Percentiles rank a stretch among this genome's conserved stretches.
phyloP scores from a whole-genome alignment of 1,140 invertebrate genomes.

The Cyclina sinensis region DNA sequence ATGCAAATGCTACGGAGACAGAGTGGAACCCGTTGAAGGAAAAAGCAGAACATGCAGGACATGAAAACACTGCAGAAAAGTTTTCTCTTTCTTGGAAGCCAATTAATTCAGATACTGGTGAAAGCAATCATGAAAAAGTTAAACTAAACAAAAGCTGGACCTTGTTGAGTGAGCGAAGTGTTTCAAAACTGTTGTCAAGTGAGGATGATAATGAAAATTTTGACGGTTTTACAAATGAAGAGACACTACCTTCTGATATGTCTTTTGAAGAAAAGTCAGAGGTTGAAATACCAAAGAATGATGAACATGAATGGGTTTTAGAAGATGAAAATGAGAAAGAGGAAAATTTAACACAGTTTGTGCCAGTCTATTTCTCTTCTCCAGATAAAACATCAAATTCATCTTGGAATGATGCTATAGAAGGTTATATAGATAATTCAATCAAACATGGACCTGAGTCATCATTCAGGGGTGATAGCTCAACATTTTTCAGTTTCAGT shows the following conservation, averaged over 20 bases:
- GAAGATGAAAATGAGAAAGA: conserved; percentile 56
- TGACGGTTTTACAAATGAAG: conserved; percentile 68
- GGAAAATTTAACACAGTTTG: conserved; percentile 21
- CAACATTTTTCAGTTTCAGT: conserved; percentile 34
- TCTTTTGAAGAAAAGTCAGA: conserved; percentile 70
- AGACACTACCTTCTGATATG: conserved; percentile 66
- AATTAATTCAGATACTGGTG: neutral
- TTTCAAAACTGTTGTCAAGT: conserved; percentile 65
- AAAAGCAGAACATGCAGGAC: neutral
- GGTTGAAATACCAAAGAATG: conserved; percentile 65
- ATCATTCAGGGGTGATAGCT: conserved; percentile 6
- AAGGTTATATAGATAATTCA: conserved; percentile 67
- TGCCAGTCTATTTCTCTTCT: conserved; percentile 67
- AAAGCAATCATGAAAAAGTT: conserved; percentile 53
- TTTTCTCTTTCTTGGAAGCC: conserved; percentile 33
- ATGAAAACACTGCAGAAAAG: neutral
- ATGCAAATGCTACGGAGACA: neutral
- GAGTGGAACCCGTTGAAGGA: neutral
- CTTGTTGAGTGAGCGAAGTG: conserved; percentile 72
- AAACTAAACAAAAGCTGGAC: conserved; percentile 71
- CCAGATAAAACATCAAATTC: conserved; percentile 72
- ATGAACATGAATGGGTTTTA: conserved; percentile 69
- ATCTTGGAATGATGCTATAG: conserved; percentile 73
- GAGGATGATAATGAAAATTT: conserved; percentile 65
- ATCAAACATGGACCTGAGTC: conserved; percentile 15